A percentile compares a stretch with the other conserved stretches of the same genome.
phyloP scores from a whole-genome alignment of 2,113 vertebrate species.

The Bos taurus region ARS-UCD2.0 NC_037335.1:106692501-106693000 shows the following conservation, averaged over 20 bases:
- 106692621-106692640: conserved; percentile 71
- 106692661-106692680: conserved; percentile 67
- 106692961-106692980: not conserved
- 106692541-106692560: conserved; percentile 69
- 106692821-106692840: not conserved
- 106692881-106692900: not conserved
- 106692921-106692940: conserved; percentile 7
- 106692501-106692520: conserved; percentile 59
- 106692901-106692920: not conserved
- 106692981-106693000: not conserved
- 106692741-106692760: not conserved
- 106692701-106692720: conserved; percentile 50
- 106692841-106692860: not conserved
- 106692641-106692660: conserved; percentile 74
- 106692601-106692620: conserved; percentile 77
- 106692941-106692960: not conserved
- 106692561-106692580: conserved; percentile 71
- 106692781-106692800: not conserved
- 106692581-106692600: conserved; percentile 76
- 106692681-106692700: conserved; percentile 64
- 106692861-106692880: not conserved
- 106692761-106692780: not conserved
- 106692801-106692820: not conserved
- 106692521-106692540: conserved; percentile 72
- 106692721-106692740: conserved; percentile 68